Base-by-base conservation (phyloP, 2,797 vertebrate species). In the Myripristis murdjan region DNA sequence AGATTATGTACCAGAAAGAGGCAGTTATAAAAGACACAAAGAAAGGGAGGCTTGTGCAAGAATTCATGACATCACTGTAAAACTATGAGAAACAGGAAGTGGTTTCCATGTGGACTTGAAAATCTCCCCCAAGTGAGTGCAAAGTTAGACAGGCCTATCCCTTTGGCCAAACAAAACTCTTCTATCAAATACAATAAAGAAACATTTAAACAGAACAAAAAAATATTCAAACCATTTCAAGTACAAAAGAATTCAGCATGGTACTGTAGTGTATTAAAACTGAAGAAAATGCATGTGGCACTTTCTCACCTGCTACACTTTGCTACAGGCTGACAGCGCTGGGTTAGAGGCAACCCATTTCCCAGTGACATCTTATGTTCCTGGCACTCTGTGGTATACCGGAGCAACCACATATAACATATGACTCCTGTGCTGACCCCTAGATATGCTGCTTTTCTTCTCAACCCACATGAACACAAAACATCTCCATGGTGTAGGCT, bases 21-120 rank as follows among this genome's bases (percentile, higher is more conserved):
- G 73, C 65, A 85, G 90, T 90, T 87, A 81, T 79, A 91, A 86
- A 88, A 82, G 74, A 88, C 84, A 82, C 57, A 86, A 53, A 79
- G 72, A 79, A 70, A 79, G 67, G 56, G 75, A 81, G 80, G 83
- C 87, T 90, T 90, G 87, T 87, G 87, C 87, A 91, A 91, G 87
- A 88, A 89, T 78, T 82, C 75, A 93, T 94, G 93, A 93, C 92
- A 93, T 94, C 93, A 94, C 63, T 52, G 65, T 64, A 43, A 84
- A 92, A 93, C 86, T 85, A 94, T 92, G 90, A 90, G 83, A 89
- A 92, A 90, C 92, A 93, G 93, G 90, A 94, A 92, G 90, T 79
- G 90, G 91, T 91, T 92, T 91, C 84, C 81, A 87, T 84, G 84
- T 80, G 81, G 84, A 85, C 69, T 75, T 80, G 69, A 91, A 90